Evolutionary conservation across 1,140 invertebrate genomes (phyloP).

Genomic region (Drosophila littoralis): DNA sequence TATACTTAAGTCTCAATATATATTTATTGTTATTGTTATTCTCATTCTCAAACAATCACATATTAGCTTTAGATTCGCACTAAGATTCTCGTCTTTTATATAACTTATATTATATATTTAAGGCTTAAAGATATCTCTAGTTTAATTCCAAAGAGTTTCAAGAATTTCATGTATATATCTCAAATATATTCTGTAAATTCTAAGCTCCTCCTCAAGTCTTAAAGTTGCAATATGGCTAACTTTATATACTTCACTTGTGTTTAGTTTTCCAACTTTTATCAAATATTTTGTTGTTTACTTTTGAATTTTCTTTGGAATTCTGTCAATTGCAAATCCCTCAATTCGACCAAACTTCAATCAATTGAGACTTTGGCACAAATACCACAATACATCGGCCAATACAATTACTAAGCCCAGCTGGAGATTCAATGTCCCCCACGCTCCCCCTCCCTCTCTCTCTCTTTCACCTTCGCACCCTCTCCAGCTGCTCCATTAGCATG

Average conservation of each 20-base stretch:
- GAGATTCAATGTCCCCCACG: slow-evolving; percentile 13
- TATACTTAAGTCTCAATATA: too few relatives aligned
- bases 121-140: too few relatives aligned
- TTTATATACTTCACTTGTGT: not conserved
- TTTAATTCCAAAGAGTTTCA: too few relatives aligned
- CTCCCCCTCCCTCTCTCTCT: not conserved
- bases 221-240: not conserved
- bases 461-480: not conserved
- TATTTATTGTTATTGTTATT: too few relatives aligned
- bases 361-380: slow-evolving; percentile 46
- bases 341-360: slow-evolving; percentile 42
- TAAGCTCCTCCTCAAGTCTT: too few relatives aligned
- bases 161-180: too few relatives aligned
- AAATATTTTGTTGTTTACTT: not conserved
- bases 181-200: too few relatives aligned
- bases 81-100: too few relatives aligned
- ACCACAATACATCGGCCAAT: slow-evolving; percentile 55
- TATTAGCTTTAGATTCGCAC: too few relatives aligned
- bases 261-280: not conserved
- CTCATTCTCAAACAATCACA: too few relatives aligned
- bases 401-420: slow-evolving; percentile 74
- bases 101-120: too few relatives aligned
- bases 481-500: slow-evolving; percentile 34
- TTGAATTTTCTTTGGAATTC: slow-evolving; percentile 35
- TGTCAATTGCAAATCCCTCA: slow-evolving; percentile 56